Evolutionary conservation across 2,113 vertebrate genomes (phyloP).

Genomic region (Strigops habroptila): DNA sequence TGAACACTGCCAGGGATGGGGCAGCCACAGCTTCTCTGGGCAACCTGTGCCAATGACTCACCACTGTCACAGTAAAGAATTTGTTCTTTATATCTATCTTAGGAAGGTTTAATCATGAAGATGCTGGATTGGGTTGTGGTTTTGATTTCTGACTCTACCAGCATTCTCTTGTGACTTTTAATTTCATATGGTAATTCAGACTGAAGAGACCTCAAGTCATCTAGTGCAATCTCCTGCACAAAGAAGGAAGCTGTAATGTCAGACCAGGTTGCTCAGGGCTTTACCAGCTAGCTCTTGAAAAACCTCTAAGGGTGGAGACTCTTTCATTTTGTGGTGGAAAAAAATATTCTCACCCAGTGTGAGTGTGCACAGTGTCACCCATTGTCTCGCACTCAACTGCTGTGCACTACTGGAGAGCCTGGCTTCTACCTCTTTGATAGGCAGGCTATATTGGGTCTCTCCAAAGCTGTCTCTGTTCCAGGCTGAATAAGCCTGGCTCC

Average conservation of each 20-base stretch:
- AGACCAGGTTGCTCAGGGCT: not conserved
- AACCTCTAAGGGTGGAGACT: not conserved
- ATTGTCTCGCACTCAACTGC: accelerated
- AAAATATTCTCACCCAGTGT: not conserved
- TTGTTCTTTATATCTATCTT: not conserved
- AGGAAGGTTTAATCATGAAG: not conserved
- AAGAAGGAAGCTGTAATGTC: not conserved
- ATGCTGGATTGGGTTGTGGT: not conserved
- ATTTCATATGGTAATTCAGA: not conserved
- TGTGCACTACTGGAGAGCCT: not conserved
- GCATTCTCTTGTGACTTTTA: not conserved
- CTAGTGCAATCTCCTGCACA: not conserved
- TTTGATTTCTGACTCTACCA: not conserved
- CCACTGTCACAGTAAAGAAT: not conserved
- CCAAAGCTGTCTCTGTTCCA: not conserved
- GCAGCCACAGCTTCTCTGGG: not conserved
- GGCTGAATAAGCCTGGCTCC: not conserved
- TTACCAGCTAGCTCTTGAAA: not conserved
- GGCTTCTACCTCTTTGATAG: not conserved
- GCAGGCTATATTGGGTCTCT: not conserved
- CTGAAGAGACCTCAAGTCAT: not conserved
- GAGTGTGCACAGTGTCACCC: not conserved
- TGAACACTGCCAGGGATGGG: not conserved
- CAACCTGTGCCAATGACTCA: not conserved
- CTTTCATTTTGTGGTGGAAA: not conserved